Conservation (phyloP, 2,888 invertebrate species). For the Sarcophaga variegata region DNA sequence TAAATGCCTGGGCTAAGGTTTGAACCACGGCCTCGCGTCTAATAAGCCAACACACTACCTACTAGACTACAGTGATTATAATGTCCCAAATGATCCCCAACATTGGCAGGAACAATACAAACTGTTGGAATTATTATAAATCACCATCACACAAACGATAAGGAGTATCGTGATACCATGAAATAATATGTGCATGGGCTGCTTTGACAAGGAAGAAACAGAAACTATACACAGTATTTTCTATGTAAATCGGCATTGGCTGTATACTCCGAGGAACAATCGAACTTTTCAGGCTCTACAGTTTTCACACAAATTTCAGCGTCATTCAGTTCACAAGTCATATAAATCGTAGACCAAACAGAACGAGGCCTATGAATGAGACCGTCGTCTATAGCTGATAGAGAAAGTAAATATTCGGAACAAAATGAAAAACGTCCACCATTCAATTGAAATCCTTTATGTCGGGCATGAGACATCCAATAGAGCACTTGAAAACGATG, state of each 20-base stretch:
- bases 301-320: conserved; percentile 96
- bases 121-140: no score
- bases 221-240: no score
- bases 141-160: no score
- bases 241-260: conserved; percentile 73
- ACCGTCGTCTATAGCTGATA: conserved; percentile 90
- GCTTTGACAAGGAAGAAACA: no score
- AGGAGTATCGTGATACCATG: no score
- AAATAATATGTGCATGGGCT: no score
- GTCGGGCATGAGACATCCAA: conserved; percentile 99
- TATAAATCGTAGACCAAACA: conserved; percentile 95
- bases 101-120: no score
- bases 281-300: conserved; percentile 84
- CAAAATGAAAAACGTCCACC: conserved; percentile 92
- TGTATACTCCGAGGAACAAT: conserved; percentile 80
- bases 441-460: conserved; percentile 93
- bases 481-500: conserved; percentile 91
- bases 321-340: conserved; percentile 96
- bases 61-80: no score
- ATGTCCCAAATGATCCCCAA: no score
- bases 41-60: no score
- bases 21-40: no score
- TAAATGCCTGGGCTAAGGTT: no score
- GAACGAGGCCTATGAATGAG: conserved; percentile 92
- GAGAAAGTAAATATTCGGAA: conserved; percentile 88